Conservation (phyloP, 1,140 invertebrate genomes). For the Drosophila yakuba region DNA sequence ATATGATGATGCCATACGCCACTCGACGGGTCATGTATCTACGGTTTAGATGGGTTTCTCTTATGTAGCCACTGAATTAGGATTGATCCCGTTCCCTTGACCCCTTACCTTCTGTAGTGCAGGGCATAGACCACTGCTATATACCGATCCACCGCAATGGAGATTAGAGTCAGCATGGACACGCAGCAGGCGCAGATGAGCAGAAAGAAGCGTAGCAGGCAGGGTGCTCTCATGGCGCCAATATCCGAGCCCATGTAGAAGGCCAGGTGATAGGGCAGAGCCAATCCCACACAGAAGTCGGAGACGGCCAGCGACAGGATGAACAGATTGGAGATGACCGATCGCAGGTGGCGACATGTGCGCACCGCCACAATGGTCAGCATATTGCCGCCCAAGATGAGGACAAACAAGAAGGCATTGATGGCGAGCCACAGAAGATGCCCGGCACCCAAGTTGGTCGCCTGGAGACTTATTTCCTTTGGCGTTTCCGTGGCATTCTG, state of each 20-base stretch:
- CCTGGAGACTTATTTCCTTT: background rate
- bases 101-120: slow-evolving; percentile 87
- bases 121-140: slow-evolving; percentile 93
- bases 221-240: slow-evolving; percentile 86
- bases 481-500: background rate
- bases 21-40: slow-evolving; percentile 87
- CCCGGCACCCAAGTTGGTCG: slow-evolving; percentile 1
- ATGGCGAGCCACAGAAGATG: slow-evolving; percentile 86
- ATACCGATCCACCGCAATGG: slow-evolving; percentile 93
- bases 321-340: slow-evolving; percentile 87
- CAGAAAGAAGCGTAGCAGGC: slow-evolving; percentile 89
- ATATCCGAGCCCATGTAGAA: slow-evolving; percentile 88
- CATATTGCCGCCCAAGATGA: slow-evolving; percentile 89
- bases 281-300: slow-evolving; percentile 90
- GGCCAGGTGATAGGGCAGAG: slow-evolving; percentile 90
- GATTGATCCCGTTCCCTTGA: no score
- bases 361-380: slow-evolving; percentile 90
- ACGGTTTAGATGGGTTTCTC: background rate
- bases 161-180: slow-evolving; percentile 92
- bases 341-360: slow-evolving; percentile 88
- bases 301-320: slow-evolving; percentile 90
- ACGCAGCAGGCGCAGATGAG: slow-evolving; percentile 90
- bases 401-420: slow-evolving; percentile 87
- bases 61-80: background rate
- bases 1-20: slow-evolving; percentile 87